These are phyloP conservation scores for Sylvia borin DNA, from an alignment of 2,797 vertebrate genomes.

Conservation along the genomic window DNA sequence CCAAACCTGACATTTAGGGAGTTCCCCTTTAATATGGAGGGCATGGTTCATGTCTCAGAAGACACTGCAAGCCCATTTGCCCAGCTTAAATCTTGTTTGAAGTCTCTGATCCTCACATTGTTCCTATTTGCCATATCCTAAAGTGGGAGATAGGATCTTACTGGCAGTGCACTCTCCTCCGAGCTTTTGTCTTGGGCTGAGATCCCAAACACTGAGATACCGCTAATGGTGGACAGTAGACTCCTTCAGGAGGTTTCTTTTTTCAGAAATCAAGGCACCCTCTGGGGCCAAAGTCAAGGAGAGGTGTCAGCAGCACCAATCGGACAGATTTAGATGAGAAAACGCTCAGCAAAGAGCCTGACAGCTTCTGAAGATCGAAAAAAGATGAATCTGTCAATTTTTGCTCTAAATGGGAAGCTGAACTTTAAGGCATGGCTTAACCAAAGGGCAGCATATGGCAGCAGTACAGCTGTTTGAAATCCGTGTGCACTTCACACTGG, in stretches of 20 bases:
- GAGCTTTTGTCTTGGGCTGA: not conserved
- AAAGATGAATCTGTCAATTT: conserved; percentile 52
- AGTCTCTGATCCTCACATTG: not conserved
- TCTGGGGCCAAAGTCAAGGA: not conserved
- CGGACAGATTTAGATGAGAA: not conserved
- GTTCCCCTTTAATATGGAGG: not conserved
- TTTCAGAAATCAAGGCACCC: not conserved
- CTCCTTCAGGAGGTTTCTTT: not conserved
- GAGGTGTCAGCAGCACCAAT: not conserved
- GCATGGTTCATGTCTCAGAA: not conserved
- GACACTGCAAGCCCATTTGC: not conserved
- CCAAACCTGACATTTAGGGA: not conserved
- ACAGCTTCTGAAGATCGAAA: not conserved
- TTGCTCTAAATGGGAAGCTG: conserved; percentile 48
- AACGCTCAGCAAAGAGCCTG: not conserved
- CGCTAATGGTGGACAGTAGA: not conserved
- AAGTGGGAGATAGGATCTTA: not conserved
- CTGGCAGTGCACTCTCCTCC: not conserved
- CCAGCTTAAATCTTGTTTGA: not conserved
- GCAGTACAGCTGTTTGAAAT: conserved; percentile 55
- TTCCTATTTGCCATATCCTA: rapidly evolving
- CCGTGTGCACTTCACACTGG: conserved; percentile 31
- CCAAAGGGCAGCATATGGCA: conserved; percentile 58
- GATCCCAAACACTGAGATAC: not conserved
- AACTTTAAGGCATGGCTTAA: conserved; percentile 54